These are phyloP conservation scores for Strix aluco DNA, from an alignment of 2,113 vertebrate genomes.

Conservation along the genomic window DNA sequence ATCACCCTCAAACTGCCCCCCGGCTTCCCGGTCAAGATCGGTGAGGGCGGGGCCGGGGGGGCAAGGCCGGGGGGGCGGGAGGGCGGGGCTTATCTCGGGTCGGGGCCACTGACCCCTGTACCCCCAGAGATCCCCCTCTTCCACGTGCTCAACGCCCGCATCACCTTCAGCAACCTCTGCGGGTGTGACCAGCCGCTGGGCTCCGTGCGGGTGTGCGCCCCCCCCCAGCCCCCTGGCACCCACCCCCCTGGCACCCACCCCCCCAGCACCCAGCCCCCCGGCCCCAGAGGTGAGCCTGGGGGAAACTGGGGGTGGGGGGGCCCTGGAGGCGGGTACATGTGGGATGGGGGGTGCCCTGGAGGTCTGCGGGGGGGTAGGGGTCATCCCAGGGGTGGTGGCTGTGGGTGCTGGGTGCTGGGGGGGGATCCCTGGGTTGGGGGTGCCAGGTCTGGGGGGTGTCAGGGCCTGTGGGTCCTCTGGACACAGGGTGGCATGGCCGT, in stretches of 20 bases:
- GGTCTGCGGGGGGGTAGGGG: fast-evolving
- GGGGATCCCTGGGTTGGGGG: neutral
- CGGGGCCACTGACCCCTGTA: neutral
- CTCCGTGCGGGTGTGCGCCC: slow-evolving; percentile 69
- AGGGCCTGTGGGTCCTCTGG: neutral
- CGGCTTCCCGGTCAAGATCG: slow-evolving; percentile 94
- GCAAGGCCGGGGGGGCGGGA: neutral
- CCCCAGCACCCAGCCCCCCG: neutral
- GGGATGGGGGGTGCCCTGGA: neutral
- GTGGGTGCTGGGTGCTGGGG: fast-evolving
- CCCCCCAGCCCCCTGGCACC: neutral
- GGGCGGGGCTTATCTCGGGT: fast-evolving
- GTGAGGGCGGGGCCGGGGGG: slow-evolving; percentile 61
- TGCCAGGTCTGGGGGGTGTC: neutral
- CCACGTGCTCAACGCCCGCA: slow-evolving; percentile 94
- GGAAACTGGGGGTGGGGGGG: neutral
- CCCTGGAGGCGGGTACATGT: too few relatives aligned
- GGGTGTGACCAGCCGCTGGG: slow-evolving; percentile 88
- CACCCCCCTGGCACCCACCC: neutral
- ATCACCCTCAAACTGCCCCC: slow-evolving; percentile 93
- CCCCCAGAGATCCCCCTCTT: slow-evolving; percentile 92
- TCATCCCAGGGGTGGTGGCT: neutral
- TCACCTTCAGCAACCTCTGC: slow-evolving; percentile 96
- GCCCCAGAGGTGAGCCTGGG: slow-evolving; percentile 9
- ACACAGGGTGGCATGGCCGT: neutral